Evolutionary conservation across 2,797 vertebrate genomes (phyloP).

Genomic region (Mallotus villosus): DNA sequence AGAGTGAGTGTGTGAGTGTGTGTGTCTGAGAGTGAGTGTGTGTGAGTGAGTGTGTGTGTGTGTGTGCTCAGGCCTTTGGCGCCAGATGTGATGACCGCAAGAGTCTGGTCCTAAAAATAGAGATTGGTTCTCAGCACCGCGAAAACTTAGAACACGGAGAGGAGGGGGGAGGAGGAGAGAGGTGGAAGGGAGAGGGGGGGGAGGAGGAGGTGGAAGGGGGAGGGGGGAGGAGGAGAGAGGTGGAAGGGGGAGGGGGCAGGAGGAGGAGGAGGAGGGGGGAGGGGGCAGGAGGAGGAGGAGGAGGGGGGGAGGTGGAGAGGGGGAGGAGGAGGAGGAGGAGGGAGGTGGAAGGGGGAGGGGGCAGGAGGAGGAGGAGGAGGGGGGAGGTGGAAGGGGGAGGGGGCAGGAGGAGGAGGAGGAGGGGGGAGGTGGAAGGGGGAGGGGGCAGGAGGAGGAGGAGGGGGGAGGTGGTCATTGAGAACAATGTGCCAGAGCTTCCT

Average conservation of each 20-base stretch:
- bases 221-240: not conserved
- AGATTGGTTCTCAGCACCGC: slow-evolving; percentile 74
- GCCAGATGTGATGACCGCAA: slow-evolving; percentile 83
- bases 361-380: slow-evolving; percentile 30
- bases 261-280: slow-evolving; percentile 40
- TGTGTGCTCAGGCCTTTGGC: slow-evolving; percentile 73
- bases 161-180: slow-evolving; percentile 27
- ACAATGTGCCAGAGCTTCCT: slow-evolving; percentile 60
- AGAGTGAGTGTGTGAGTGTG: slow-evolving; percentile 52
- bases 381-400: slow-evolving; percentile 23
- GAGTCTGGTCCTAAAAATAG: slow-evolving; percentile 80
- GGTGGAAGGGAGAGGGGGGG: slow-evolving; percentile 27
- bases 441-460: slow-evolving; percentile 37
- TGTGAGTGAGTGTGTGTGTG: slow-evolving; percentile 58
- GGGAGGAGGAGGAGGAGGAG: slow-evolving; percentile 35
- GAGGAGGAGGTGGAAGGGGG: slow-evolving; percentile 26
- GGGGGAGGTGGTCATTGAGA: slow-evolving; percentile 68
- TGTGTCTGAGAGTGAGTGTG: slow-evolving; percentile 36
- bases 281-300: slow-evolving; percentile 5
- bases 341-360: slow-evolving; percentile 23
- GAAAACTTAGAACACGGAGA: slow-evolving; percentile 43
- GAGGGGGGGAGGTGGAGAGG: not conserved
- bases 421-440: not conserved
- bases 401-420: too few species aligned
- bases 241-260: not conserved